A percentile compares a stretch with the other conserved stretches of the same genome.
phyloP scores from a whole-genome alignment of 2,888 invertebrate genomes.

The Cephus rjabovi region DNA sequence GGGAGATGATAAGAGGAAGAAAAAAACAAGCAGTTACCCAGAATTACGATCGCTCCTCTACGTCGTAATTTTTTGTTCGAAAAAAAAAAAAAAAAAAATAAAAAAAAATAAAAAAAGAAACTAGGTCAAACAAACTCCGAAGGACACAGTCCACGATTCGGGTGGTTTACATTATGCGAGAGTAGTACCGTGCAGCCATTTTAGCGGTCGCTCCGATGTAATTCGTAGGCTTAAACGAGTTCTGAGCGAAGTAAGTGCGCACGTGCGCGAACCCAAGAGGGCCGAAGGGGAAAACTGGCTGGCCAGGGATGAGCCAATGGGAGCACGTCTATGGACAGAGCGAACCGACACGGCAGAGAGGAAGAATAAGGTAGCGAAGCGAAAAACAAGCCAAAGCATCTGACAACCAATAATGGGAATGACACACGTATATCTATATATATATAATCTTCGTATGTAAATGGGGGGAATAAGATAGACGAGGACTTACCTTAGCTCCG shows the following conservation, averaged over 20 bases:
- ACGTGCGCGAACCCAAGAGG: not conserved
- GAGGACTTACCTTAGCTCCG: conserved; percentile 89
- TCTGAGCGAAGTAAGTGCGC: not conserved
- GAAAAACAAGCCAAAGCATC: not conserved
- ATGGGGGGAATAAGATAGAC: not conserved
- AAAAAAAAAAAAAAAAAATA: too few relatives aligned
- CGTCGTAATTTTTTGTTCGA: too few relatives aligned
- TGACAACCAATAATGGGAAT: conserved; percentile 7
- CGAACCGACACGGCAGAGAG: not conserved
- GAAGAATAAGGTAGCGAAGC: not conserved
- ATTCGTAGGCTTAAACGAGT: not conserved
- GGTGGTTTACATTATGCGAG: not conserved
- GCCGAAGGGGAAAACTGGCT: not conserved
- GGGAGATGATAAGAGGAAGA: not conserved
- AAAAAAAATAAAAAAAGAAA: not conserved
- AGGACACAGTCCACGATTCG: not conserved
- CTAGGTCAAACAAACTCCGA: not conserved
- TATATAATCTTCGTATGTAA: not conserved
- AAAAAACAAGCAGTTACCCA: not conserved
- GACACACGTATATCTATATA: not conserved
- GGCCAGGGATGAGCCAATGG: not conserved
- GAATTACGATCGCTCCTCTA: not conserved
- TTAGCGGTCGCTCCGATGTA: not conserved
- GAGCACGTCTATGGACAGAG: not conserved
- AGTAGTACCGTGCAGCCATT: not conserved